Evolutionary conservation across 1,140 invertebrate species (phyloP).

Genomic region (Amyelois transitella): DNA sequence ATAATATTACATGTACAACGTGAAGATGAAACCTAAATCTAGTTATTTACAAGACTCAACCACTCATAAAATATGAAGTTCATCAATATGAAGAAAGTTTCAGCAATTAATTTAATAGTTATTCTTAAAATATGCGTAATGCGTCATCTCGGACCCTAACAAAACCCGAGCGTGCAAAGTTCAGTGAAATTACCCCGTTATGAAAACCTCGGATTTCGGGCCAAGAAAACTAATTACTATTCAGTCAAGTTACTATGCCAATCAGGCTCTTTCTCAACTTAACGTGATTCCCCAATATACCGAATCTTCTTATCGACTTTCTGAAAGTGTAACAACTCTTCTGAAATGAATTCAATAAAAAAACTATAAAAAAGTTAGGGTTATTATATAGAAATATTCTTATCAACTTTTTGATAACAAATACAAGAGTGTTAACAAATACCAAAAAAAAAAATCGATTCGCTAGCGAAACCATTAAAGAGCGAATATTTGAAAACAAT

Average conservation of each 20-base stretch:
- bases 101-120: not conserved
- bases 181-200: conserved; percentile 17
- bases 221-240: conserved; percentile 24
- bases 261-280: conserved; percentile 24
- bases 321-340: too few species aligned
- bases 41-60: too few species aligned
- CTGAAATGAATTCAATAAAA: too few species aligned
- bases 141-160: not conserved
- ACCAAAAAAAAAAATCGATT: too few species aligned
- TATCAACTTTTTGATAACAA: conserved; percentile 11
- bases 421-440: too few species aligned
- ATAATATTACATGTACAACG: not conserved
- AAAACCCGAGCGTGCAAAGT: not conserved
- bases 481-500: too few species aligned
- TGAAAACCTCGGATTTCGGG: conserved; percentile 20
- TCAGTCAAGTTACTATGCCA: conserved; percentile 22
- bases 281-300: not conserved
- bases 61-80: not conserved
- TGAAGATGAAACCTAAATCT: not conserved
- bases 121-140: not conserved
- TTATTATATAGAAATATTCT: too few species aligned
- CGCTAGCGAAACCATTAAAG: too few species aligned
- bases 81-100: not conserved
- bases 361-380: too few species aligned
- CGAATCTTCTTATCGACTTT: conserved; percentile 3